Evolutionary conservation across 2,888 invertebrate species (phyloP).

Genomic region (Podotricha telesiphe): DNA sequence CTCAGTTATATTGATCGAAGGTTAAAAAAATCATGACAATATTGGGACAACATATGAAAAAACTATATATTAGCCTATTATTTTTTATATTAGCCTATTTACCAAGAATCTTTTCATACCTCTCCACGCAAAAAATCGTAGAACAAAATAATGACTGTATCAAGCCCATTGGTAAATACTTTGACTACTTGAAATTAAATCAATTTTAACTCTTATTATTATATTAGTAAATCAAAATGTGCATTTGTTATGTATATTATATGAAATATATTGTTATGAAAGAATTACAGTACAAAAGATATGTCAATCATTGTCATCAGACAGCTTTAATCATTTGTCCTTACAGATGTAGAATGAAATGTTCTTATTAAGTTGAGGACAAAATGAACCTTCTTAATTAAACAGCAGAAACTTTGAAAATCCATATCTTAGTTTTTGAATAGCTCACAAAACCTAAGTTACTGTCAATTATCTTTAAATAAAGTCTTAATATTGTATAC

Average conservation of each 20-base stretch:
- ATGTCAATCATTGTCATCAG: not conserved
- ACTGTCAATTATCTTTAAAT: too few relatives aligned
- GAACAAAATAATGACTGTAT: slow-evolving; percentile 72
- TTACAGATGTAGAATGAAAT: not conserved
- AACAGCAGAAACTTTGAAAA: too few relatives aligned
- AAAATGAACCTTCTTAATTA: too few relatives aligned
- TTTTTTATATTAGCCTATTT: too few relatives aligned
- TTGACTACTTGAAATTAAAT: slow-evolving; percentile 13
- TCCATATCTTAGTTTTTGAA: too few relatives aligned
- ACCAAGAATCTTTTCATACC: slow-evolving; percentile 53
- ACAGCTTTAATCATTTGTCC: not conserved
- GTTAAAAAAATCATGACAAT: too few relatives aligned
- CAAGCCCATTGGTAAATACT: slow-evolving; percentile 60
- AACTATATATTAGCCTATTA: too few relatives aligned
- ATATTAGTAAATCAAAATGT: not conserved
- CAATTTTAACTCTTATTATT: not conserved
- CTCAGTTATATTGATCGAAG: too few relatives aligned
- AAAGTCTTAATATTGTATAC: too few relatives aligned
- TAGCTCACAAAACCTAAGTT: too few relatives aligned
- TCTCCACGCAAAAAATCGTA: slow-evolving; percentile 70
- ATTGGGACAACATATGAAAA: too few relatives aligned
- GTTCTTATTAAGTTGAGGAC: not conserved
- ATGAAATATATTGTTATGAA: not conserved
- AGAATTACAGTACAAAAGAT: not conserved
- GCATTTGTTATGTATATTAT: not conserved